Evolutionary conservation across 2,113 vertebrate genomes (phyloP), one percentile per base, ranked within the genome.

Genomic region (Brachionichthys hirsutus): DNA sequence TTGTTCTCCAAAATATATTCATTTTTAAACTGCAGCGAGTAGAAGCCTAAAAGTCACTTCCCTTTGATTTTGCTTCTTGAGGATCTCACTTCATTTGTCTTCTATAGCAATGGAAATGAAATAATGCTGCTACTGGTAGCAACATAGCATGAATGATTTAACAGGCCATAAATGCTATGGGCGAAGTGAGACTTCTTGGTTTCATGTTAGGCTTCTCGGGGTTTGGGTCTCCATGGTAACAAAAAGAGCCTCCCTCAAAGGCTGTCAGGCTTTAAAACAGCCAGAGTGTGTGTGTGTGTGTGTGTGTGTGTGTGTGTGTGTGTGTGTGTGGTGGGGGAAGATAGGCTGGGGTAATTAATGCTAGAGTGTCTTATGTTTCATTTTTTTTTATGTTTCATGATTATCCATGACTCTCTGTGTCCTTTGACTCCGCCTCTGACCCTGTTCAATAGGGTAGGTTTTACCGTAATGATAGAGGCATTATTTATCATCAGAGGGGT

Each of bases 171-270:
- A 86, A 80, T 64, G 64, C 69, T 69, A 59, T 7, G 58, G 67
- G 73, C 69, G 64, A 77, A 83, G 78, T 75, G 62, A 66, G 79
- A 81, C 77, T 75, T 67, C 67, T 71, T 56, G 62, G 81, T 63
- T 81, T 70, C 53, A 62, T 80, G 72, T 78, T 79, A 53, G 71
- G 62, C 65, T 83, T 83, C 75, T 75, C 70, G 18, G 78, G 77
- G 72, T 82, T 86, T 81, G 65, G 64, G 80, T 91, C 73, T 80
- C 89, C 83, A 91, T 90, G 80, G 86, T 63, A 81, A 87, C 83
- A 72, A 75, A 80, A 83, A 78, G 83, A 64, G 62, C 84, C 81
- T 91, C 45, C 81, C 0, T 85, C 69, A 3, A 71, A 64, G 77
- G 49, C 80, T 84, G 78, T 81, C 69, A 65, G 61, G 69, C 20